Percentiles rank a stretch among this genome's conserved stretches.
Evolutionary conservation across 37 sponge, comb jelly and placozoan genomes (phyloP).

Genomic region (Spongilla lacustris): DNA sequence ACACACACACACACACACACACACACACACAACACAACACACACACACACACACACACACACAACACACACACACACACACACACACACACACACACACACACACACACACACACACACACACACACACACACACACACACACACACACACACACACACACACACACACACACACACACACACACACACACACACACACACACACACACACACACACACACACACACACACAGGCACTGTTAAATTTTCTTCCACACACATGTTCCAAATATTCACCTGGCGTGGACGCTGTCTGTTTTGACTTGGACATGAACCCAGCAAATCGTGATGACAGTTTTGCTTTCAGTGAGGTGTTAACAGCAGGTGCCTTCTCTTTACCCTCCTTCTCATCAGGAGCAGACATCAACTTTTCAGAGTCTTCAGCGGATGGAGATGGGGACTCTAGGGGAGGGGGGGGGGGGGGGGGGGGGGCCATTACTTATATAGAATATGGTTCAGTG

Average conservation of each 20-base stretch:
- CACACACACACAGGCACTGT: not conserved
- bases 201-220: conserved; percentile 30
- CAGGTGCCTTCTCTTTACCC: not conserved
- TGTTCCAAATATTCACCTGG: conserved; percentile 5
- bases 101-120: not conserved
- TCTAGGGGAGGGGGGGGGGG: not conserved
- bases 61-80: conserved; percentile 47
- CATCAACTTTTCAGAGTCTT: not conserved
- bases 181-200: conserved; percentile 37
- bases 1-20: conserved; percentile 1
- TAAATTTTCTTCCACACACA: not conserved
- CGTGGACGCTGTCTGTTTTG: not conserved
- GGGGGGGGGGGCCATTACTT: not conserved
- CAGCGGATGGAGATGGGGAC: not conserved
- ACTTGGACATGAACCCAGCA: conserved; percentile 32
- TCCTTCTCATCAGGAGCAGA: not conserved
- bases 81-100: conserved; percentile 7
- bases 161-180: conserved; percentile 26
- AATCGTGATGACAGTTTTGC: conserved; percentile 44
- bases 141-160: conserved; percentile 2
- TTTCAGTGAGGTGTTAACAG: not conserved
- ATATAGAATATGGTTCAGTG: not conserved
- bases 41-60: conserved; percentile 25
- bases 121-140: conserved; percentile 45
- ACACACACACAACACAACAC: conserved; percentile 43